Evolutionary conservation across 2,888 invertebrate genomes (phyloP).

Genomic region (Caenorhabditis angaria): DNA sequence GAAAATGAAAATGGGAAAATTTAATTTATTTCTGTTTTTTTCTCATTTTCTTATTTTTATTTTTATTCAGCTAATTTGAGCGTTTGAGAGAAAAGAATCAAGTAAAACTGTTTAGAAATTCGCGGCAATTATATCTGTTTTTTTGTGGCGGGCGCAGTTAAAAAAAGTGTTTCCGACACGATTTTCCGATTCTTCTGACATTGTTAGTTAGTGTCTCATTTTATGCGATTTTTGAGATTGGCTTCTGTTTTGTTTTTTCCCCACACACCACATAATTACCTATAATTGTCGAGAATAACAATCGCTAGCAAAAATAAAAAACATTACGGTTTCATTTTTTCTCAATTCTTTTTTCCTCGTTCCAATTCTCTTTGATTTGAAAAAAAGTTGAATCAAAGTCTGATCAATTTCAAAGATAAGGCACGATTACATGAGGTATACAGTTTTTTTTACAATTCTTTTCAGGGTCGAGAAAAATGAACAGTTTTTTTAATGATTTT

Average conservation of each 20-base stretch:
- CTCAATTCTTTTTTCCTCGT: not conserved
- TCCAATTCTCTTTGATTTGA: not conserved
- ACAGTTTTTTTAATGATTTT: not conserved
- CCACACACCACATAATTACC: slow-evolving; percentile 4
- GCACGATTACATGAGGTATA: not conserved
- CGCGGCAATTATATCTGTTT: not conserved
- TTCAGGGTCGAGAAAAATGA: not conserved
- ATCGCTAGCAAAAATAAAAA: no score
- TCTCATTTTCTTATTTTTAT: not conserved
- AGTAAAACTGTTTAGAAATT: not conserved
- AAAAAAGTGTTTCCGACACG: slow-evolving; percentile 2
- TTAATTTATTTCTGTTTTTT: not conserved
- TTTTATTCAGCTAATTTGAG: no score
- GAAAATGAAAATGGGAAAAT: not conserved
- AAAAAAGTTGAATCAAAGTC: not conserved
- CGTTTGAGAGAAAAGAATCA: no score
- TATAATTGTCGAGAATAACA: not conserved
- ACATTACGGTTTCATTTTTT: not conserved
- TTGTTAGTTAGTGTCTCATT: not conserved
- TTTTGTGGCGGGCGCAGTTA: not conserved
- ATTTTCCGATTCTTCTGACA: not conserved
- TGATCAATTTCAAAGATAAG: not conserved
- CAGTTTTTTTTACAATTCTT: not conserved
- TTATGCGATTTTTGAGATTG: not conserved
- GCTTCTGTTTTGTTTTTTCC: not conserved